Conservation (phyloP, 2,113 vertebrate genomes). For the Oceanodroma tethys region DNA sequence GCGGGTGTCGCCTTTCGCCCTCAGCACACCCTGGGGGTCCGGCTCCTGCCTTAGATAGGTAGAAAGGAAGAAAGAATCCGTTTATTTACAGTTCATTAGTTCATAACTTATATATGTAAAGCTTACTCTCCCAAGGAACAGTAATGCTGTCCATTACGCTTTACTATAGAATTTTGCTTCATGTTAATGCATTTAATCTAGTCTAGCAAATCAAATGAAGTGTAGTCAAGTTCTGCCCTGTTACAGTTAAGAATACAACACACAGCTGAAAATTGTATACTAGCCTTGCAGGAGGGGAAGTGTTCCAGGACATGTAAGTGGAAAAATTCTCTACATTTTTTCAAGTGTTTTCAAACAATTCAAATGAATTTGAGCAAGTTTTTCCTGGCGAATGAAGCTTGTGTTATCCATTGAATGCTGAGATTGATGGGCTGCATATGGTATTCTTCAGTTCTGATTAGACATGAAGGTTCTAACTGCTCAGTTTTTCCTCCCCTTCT, state of each 20-base stretch:
- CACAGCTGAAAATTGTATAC: not conserved
- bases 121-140: not conserved
- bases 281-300: not conserved
- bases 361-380: not conserved
- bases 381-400: not conserved
- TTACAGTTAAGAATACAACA: not conserved
- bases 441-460: not conserved
- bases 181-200: not conserved
- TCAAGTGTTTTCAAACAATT: not conserved
- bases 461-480: not conserved
- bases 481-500: not conserved
- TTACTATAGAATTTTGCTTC: not conserved
- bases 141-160: rapidly evolving
- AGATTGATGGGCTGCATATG: not conserved
- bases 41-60: no score
- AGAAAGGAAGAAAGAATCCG: no score
- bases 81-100: no score
- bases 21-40: no score
- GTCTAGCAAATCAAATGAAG: not conserved
- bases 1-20: no score
- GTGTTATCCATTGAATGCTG: not conserved
- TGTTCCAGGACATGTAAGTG: not conserved
- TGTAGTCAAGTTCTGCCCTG: not conserved
- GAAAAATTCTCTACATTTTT: not conserved
- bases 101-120: rapidly evolving